phyloP scores from a whole-genome alignment of 2,888 invertebrate genomes.

The Drosophila monieri region DNA sequence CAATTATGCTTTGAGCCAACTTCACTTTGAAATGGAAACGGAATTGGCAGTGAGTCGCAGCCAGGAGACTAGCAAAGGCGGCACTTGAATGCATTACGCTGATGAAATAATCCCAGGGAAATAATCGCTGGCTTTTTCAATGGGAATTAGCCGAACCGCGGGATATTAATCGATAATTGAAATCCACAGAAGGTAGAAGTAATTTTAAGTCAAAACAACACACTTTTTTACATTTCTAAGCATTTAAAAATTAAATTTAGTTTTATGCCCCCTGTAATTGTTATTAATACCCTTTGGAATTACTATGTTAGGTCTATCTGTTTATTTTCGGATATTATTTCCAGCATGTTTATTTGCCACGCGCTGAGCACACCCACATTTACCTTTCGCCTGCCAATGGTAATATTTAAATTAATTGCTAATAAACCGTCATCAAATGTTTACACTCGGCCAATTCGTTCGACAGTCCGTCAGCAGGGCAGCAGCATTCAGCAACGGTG shows the following conservation, averaged over 20 bases:
- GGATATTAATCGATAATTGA: constrained; percentile 23
- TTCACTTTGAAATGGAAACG: constrained; percentile 44
- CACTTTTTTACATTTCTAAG: background rate
- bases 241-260: background rate
- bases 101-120: constrained; percentile 10
- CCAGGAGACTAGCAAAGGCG: constrained; percentile 15
- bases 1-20: constrained; percentile 72
- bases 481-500: background rate
- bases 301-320: background rate
- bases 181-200: constrained; percentile 14
- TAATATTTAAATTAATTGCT: constrained; percentile 74
- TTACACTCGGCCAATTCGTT: constrained; percentile 46
- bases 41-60: constrained; percentile 36
- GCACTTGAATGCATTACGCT: constrained; percentile 36
- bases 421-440: constrained; percentile 66
- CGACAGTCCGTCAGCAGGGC: constrained; percentile 30
- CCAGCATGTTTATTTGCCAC: constrained; percentile 65
- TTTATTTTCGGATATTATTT: constrained; percentile 22
- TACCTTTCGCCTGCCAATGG: constrained; percentile 56
- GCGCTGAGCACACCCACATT: constrained; percentile 39
- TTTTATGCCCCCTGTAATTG: constrained; percentile 5
- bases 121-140: constrained; percentile 12
- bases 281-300: constrained; percentile 15
- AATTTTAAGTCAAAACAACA: background rate
- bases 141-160: constrained; percentile 32